Base-by-base conservation (phyloP, 2,113 vertebrate genomes). In the Syngnathus floridae region DNA sequence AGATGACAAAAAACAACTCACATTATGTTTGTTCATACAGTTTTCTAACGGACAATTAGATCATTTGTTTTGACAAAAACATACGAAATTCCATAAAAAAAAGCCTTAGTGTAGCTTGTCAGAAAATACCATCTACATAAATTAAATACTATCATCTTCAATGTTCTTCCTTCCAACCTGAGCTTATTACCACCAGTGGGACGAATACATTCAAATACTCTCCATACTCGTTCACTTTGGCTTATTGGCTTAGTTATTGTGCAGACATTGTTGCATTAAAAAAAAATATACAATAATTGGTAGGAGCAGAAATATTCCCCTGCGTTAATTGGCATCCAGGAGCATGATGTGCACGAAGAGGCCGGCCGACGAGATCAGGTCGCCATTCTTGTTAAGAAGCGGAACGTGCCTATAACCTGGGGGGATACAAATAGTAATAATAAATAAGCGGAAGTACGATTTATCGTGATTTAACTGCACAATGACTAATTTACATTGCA, bases 361-460 rank as follows among this genome's bases (percentile, higher is more conserved):
- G 6, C 92, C 92, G 10, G 95, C 93, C 1, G 95, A 96, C 11
- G 90, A 81, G 65, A 94, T 88, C 0, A 88, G 78, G 70, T 94
- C 91, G 19, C 94, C 94, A 0, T 87, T 90, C 90, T 94, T 94
- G 37, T 92, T 93, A 66, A 95, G 84, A 49, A 99, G 91, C 5
- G 98, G 95, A 59, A 99, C 81, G 14, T 97, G 94, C 36, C 96
- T 94, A 78, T 98, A 99, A 38, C 97, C 97, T 99, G 78, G 58
- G 62, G 73, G 65, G 63, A 79, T 67, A 66, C 2, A 4, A 37
- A 3, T 31, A 31, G 26, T 31, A 57, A 57, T 8, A 17, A 37
- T 37, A 19, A 8, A 57, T 17, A 0, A 22, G 4, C 11, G 2
- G 13, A 36, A 36, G 31, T 1, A 5, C 4, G 2, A 14, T 55